Evolutionary conservation across 2,888 invertebrate genomes (phyloP).

Genomic region (Phortica okadai): DNA sequence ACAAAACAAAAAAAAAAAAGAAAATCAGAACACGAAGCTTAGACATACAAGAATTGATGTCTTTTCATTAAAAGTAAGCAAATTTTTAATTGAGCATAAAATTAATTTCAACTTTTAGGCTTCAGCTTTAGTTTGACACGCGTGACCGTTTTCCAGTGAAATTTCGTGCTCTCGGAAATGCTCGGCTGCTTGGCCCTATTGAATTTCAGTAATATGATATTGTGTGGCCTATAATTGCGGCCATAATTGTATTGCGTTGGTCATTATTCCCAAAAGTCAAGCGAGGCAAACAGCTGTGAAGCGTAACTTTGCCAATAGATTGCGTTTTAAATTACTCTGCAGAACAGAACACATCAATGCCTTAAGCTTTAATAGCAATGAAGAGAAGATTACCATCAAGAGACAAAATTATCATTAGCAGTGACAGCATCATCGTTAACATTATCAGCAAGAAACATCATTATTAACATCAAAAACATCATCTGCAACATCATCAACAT

Average conservation of each 20-base stretch:
- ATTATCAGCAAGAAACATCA: slow-evolving; percentile 47
- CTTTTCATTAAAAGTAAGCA: slow-evolving; percentile 23
- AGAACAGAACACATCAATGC: not conserved
- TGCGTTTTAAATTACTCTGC: slow-evolving; percentile 63
- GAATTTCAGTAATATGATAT: slow-evolving; percentile 10
- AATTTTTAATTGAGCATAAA: slow-evolving; percentile 60
- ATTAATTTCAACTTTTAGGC: slow-evolving; percentile 49
- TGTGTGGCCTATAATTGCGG: slow-evolving; percentile 57
- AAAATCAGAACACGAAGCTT: slow-evolving; percentile 2
- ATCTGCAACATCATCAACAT: slow-evolving; percentile 19
- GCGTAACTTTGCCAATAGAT: slow-evolving; percentile 50
- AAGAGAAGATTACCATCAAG: too few relatives aligned
- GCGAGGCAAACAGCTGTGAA: not conserved
- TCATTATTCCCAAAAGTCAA: slow-evolving; percentile 19
- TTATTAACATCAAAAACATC: slow-evolving; percentile 25
- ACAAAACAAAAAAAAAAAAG: slow-evolving; percentile 33
- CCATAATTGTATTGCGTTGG: slow-evolving; percentile 58
- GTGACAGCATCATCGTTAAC: slow-evolving; percentile 43
- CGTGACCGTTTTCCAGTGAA: not conserved
- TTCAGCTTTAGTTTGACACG: not conserved
- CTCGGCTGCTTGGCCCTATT: slow-evolving; percentile 1
- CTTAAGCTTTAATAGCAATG: too few relatives aligned
- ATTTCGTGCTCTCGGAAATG: not conserved
- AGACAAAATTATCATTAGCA: not conserved
- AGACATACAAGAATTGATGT: not conserved